phyloP scores from a whole-genome alignment of 2,797 vertebrate species.

The Urophycis tenuis region DNA sequence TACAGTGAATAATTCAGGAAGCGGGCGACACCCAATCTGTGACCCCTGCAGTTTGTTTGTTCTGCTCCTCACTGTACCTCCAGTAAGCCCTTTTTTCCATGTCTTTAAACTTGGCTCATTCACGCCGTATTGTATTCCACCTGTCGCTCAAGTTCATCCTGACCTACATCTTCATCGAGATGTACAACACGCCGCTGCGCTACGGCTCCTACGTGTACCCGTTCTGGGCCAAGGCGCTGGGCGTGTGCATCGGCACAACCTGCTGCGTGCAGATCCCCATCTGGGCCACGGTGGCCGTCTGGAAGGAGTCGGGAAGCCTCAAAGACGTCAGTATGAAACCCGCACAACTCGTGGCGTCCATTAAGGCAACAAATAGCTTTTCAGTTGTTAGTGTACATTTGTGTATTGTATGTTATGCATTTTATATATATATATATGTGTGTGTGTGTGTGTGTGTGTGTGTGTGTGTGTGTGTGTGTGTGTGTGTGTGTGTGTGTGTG shows the following conservation, averaged over 20 bases:
- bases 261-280: conserved; percentile 79
- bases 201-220: conserved; percentile 75
- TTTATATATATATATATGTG: not conserved
- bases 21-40: conserved; percentile 42
- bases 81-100: not conserved
- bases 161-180: conserved; percentile 78
- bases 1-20: conserved; percentile 53
- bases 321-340: conserved; percentile 67
- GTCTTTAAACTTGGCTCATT: not conserved
- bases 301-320: conserved; percentile 73
- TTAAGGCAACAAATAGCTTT: not conserved
- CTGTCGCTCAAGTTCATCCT: conserved; percentile 70
- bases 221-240: conserved; percentile 73
- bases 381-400: not conserved
- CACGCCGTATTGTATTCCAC: conserved; percentile 15
- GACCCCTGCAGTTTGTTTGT: conserved; percentile 11
- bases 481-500: too few relatives aligned
- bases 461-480: too few relatives aligned
- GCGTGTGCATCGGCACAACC: conserved; percentile 70
- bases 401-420: not conserved
- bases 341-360: conserved; percentile 21
- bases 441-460: too few relatives aligned
- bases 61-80: conserved; percentile 7
- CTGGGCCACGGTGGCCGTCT: conserved; percentile 73
- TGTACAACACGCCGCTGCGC: conserved; percentile 67